phyloP scores from a whole-genome alignment of 2,797 vertebrate species.

The Gallirallus australis region DNA sequence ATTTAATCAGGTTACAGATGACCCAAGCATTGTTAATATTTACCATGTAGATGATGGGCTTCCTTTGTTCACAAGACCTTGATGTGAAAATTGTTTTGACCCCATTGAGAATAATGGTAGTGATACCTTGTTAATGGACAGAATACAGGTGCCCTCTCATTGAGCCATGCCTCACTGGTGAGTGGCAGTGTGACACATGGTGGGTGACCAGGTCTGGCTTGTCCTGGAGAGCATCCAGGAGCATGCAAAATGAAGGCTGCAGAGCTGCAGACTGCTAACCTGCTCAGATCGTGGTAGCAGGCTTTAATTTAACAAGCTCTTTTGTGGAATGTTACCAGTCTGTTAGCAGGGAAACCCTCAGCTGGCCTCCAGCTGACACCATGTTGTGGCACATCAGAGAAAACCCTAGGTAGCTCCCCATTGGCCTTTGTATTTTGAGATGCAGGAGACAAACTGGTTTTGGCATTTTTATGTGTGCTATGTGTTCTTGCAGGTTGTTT shows the following conservation, averaged over 20 bases:
- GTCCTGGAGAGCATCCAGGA: neutral
- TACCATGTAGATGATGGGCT: neutral
- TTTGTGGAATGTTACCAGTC: neutral
- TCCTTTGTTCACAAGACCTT: constrained; percentile 25
- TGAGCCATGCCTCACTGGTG: accelerated
- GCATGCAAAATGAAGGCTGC: neutral
- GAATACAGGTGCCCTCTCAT: neutral
- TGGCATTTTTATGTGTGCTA: neutral
- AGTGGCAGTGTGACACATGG: accelerated
- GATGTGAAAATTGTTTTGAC: constrained; percentile 37
- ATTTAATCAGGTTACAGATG: constrained; percentile 12
- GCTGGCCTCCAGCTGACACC: neutral
- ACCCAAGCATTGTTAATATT: constrained; percentile 31
- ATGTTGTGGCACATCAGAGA: neutral
- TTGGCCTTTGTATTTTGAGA: neutral
- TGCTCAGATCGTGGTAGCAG: neutral
- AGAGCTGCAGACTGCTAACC: neutral
- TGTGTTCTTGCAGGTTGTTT: neutral
- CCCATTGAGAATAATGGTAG: neutral
- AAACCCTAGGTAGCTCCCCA: neutral
- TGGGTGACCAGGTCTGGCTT: neutral
- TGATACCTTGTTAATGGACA: neutral
- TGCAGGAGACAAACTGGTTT: neutral
- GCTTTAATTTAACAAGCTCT: neutral
- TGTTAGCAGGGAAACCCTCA: neutral